Base-by-base conservation (phyloP, 2,888 invertebrate genomes). In the Criorhina ranunculi region DNA sequence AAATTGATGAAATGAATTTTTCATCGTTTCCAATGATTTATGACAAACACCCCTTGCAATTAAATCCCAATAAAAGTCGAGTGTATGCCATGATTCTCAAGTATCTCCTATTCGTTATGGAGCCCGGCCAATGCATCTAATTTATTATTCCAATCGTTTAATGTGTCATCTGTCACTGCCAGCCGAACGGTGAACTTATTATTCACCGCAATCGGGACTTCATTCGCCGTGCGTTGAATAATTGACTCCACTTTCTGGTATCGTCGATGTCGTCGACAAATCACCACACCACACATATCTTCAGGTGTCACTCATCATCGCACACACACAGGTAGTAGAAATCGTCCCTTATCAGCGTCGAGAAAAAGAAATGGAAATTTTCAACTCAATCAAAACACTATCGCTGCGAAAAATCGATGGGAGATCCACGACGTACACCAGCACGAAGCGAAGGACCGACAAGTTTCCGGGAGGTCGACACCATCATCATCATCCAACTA, bases 391-490 rank as follows among this genome's bases (percentile, higher is more conserved):
- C 80, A 76, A 64, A 70, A 69, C 62, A 29, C 69, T 85, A 85
- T 85, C 85, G 80, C 75, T 70, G 79, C 85, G 57, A 85, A 80
- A 76, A 70, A 85, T 85, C 80, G 80, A 79, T 75, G 75, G 57
- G 11, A 69, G 85, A 79, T 66, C 49, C 79, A 83, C 55, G 59
- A 37, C 49, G 35, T 1, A 66, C 49, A 35, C n/a, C 9, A 24
- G 15, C 11, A 42, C 17, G 70, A 51, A 72, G 62, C 66, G 60
- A 82, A 66, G 60, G 59, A 46, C 33, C 67, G 78, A 78, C 67
- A 78, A 80, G 80, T 77, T 86, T 77, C 86, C 81, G 86, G 86
- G 86, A 77, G 86, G 86, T 86, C 86, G 86, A 86, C 86, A 86
- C 81, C 86, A 59, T 85, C 85, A 85, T 85, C 85, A 80, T 85